Evolutionary conservation across 2,888 invertebrate species (phyloP), one percentile per base, ranked within the genome.

Genomic region (Agrotis clavis): DNA sequence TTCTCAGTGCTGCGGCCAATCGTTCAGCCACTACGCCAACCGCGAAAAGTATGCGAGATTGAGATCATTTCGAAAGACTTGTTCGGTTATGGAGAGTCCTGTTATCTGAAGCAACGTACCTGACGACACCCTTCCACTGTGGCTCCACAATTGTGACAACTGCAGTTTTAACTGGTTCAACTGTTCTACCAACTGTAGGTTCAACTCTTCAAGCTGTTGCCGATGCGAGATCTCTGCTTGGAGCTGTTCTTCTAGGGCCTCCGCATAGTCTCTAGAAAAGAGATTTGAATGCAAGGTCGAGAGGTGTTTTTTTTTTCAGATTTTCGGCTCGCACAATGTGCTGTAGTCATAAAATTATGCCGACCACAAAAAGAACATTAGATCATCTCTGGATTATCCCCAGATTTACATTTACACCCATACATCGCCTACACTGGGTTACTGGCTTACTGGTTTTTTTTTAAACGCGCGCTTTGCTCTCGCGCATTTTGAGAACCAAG

Each of bases 121-220:
- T 53, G 95, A 95, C 16, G 94, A 94, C 0, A 88, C 88, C 3
- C 90, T 89, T 3, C 90, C 89, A 47, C 87, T 89, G 67, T 93
- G 93, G 64, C 92, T 89, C 96, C 96, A 96, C 30, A 94, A 74
- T 67, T 91, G 89, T 54, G 94, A 89, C 80, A 94, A 95, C 68
- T 96, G 95, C 74, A 94, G 94, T 80, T 96, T 96, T 13, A 97
- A 93, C 69, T 96, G 94, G 83, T 97, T 95, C 87, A 97, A 95
- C 91, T 97, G 97, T 21, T 96, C 93, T 65, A 97, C 97, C 6
- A 98, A 93, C 86, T 97, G 97, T 74, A 95, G 92, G 87, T 97
- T 97, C 47, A 97, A 89, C 82, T 96, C 96, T 87, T 97, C 97
- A 1, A 97, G 96, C 89, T 97, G 97, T 79, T 97, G 96, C n/a